phyloP scores from a whole-genome alignment of 2,888 invertebrate genomes.

The Nomada goodeniana region DNA sequence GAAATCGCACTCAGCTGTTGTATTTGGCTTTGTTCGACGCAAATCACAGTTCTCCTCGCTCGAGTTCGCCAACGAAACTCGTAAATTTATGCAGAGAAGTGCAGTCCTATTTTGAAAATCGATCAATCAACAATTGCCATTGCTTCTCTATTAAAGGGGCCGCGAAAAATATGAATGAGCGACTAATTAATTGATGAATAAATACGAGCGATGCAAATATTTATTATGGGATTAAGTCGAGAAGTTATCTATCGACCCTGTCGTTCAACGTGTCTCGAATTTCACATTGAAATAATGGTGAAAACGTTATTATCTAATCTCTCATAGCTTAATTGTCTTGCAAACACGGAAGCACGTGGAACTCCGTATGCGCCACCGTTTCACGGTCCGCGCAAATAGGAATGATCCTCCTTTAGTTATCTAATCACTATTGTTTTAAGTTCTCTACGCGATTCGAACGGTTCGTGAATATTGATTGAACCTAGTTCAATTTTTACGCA shows the following conservation, averaged over 20 bases:
- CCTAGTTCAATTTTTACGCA: background rate
- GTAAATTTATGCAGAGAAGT: background rate
- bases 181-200: too few relatives aligned
- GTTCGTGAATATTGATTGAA: background rate
- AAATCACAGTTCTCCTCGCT: conserved; percentile 32
- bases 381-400: conserved; percentile 18
- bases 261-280: too few relatives aligned
- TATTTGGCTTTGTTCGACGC: conserved; percentile 18
- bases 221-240: too few relatives aligned
- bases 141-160: background rate
- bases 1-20: conserved; percentile 49
- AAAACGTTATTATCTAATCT: conserved; percentile 49
- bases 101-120: background rate
- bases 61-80: background rate
- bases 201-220: too few relatives aligned
- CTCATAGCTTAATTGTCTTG: conserved; percentile 16
- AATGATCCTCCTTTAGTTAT: conserved; percentile 23
- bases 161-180: too few relatives aligned
- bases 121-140: background rate
- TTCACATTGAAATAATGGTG: background rate
- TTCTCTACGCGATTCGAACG: background rate
- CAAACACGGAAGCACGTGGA: conserved; percentile 46
- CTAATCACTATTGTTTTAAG: conserved; percentile 15
- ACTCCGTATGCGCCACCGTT: background rate
- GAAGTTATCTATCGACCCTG: too few relatives aligned